Evolutionary conservation across 2,797 vertebrate species (phyloP), one percentile per base, ranked within the genome.

Genomic region (Danio choprae): DNA sequence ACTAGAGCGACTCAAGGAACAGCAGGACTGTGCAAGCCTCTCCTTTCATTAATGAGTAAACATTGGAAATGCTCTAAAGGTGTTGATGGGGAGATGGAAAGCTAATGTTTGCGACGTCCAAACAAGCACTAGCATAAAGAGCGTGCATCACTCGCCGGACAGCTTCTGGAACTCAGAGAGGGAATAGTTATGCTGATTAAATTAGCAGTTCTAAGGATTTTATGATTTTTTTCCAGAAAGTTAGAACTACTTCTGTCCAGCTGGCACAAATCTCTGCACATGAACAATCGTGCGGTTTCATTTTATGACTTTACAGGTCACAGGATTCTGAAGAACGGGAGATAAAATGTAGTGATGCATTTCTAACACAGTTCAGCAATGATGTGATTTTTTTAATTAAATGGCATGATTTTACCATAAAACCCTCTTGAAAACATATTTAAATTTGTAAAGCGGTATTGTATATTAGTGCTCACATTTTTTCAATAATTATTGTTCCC

Each of bases 41-140:
- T 65, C 43, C 43, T 69, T 40, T 10, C 55, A 69, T 40, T 78
- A 60, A 78, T 69, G 64, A 69, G 64, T 60, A 50, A 78, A 77
- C 64, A 59, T 38, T 22, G 16, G 29, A 67, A 44, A 77, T 18
- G 62, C 62, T 56, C n/a, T 7, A n/a, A 55, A 76, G 40, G 63
- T 77, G 74, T 56, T 67, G 74, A 77, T 15, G 38, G 10, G 46
- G 38, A 63, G 51, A 64, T 13, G 18, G 74, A 64, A 77, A 67
- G 20, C 40, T 55, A 29, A 18, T 67, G 63, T 67, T 77, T 40
- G n/a, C 15, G 4, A 51, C 6, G 4, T 67, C 50, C 20, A 77
- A 67, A 46, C 63, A 56, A 56, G 41, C n/a, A 40, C 60, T 51
- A 41, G 20, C 40, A 55, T 1, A 0, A 7, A 29, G 48, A 64